Base-by-base conservation (phyloP, 2,797 vertebrate species). In the Buphagus erythrorhynchus region DNA sequence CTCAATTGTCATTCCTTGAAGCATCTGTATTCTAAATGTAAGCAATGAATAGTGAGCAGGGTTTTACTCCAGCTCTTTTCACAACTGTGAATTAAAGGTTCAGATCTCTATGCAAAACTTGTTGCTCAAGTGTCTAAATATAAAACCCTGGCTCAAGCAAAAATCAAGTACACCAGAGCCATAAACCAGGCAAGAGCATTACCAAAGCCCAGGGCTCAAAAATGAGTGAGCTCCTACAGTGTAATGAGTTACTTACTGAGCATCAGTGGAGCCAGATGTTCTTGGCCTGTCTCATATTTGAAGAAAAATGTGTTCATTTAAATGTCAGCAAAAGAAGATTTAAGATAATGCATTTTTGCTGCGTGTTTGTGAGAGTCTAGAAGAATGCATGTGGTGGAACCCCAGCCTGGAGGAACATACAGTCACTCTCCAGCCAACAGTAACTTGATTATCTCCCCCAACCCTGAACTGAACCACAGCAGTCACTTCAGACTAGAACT, bases 281-380 rank as follows among this genome's bases (percentile, higher is more conserved):
- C 76, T 86, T 4, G 5, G 66, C 62, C 85, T 88, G 81, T 83
- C 90, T 77, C 65, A 58, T 73, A 88, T 86, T 77, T 65, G 75
- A 75, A 79, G 82, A 77, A 93, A 92, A 95, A 88, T 88, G 22
- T 80, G 79, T 83, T 91, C 79, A 81, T 77, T 95, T 95, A 93
- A 86, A 83, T 77, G 89, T 90, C 93, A 90, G 76, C 59, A 54
- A n/a, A 65, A 46, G 54, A 87, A 74, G 68, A 95, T 96, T 95
- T 95, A 95, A 93, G 94, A 90, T 94, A 93, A 95, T 93, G 82
- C 72, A 51, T 65, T 90, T 96, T 88, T 90, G 61, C 72, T 6
- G 4, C 2, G 42, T 90, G 57, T 90, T 90, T 90, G 75, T 77
- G 75, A 83, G 52, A 49, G 38, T 36, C 75, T 61, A 24, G 81